Conservation (phyloP, 2,797 vertebrate species). For the Macropodus opercularis region DNA sequence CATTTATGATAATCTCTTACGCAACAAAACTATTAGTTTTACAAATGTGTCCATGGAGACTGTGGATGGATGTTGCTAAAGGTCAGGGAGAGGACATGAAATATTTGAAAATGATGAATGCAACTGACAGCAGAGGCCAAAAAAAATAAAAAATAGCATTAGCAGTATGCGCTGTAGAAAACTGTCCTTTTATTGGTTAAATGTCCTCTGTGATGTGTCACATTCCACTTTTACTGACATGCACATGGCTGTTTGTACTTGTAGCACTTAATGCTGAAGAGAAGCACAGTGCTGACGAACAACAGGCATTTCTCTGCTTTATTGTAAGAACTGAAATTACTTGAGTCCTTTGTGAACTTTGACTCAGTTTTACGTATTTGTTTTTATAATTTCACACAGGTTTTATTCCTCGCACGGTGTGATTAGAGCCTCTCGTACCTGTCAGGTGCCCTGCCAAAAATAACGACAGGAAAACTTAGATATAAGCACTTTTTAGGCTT, state of each 20-base stretch:
- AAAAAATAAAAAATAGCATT: conserved; percentile 17
- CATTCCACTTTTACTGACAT: conserved; percentile 12
- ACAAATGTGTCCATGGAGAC: conserved; percentile 15
- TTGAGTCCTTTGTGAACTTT: too few relatives aligned
- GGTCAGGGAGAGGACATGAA: conserved; percentile 13
- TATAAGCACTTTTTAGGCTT: conserved; percentile 31
- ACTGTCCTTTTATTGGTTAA: not conserved
- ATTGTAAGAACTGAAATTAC: too few relatives aligned
- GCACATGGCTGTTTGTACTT: conserved; percentile 7
- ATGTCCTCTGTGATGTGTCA: conserved; percentile 17
- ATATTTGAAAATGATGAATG: conserved; percentile 34
- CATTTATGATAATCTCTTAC: conserved; percentile 62
- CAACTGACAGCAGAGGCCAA: not conserved
- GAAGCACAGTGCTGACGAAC: not conserved
- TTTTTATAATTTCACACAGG: not conserved
- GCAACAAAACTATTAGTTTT: conserved; percentile 53
- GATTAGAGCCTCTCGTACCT: not conserved
- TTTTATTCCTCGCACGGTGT: too few relatives aligned
- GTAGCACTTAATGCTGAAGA: conserved; percentile 10
- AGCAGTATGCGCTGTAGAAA: conserved; percentile 14
- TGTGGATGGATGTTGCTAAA: conserved; percentile 23
- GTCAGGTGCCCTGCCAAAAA: conserved; percentile 10
- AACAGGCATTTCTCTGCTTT: too few relatives aligned
- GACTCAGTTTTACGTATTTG: too few relatives aligned
- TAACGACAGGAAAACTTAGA: conserved; percentile 24